phyloP scores from a whole-genome alignment of 2,888 invertebrate species.

The Diabrotica balteata region DNA sequence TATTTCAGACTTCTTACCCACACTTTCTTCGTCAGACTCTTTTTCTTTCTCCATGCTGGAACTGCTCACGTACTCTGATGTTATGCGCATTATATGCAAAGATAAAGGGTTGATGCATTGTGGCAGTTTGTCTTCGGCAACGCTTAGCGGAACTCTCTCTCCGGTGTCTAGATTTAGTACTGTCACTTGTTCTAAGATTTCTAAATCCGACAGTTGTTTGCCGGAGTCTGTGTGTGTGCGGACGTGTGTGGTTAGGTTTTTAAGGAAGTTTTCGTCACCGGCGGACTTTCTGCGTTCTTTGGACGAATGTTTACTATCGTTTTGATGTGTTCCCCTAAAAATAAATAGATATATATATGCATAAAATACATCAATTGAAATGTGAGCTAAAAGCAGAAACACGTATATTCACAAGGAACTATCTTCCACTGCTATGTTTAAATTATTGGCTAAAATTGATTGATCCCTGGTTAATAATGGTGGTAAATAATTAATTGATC shows the following conservation, averaged over 20 bases:
- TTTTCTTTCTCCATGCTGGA: conserved; percentile 70
- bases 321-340: conserved; percentile 51
- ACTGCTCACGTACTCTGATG: conserved; percentile 86
- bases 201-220: conserved; percentile 85
- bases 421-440: too few species aligned
- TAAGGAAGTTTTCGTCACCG: conserved; percentile 79
- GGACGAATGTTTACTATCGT: conserved; percentile 47
- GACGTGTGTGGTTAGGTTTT: conserved; percentile 72
- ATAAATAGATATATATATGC: not conserved
- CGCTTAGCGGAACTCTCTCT: conserved; percentile 91
- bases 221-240: conserved; percentile 87
- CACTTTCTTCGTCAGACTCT: conserved; percentile 80
- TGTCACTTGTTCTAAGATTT: conserved; percentile 86
- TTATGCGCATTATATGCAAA: conserved; percentile 91
- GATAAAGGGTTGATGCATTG: conserved; percentile 93
- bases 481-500: too few species aligned
- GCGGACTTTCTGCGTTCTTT: conserved; percentile 80
- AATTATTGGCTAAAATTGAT: too few species aligned
- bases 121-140: conserved; percentile 92
- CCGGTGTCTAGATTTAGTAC: conserved; percentile 85
- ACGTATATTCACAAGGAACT: too few species aligned
- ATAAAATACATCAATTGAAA: too few species aligned
- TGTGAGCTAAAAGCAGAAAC: too few species aligned
- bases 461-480: too few species aligned
- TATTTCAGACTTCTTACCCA: conserved; percentile 69